Base-by-base conservation (phyloP, 2,888 invertebrate genomes). In the Pandemis heparana region DNA sequence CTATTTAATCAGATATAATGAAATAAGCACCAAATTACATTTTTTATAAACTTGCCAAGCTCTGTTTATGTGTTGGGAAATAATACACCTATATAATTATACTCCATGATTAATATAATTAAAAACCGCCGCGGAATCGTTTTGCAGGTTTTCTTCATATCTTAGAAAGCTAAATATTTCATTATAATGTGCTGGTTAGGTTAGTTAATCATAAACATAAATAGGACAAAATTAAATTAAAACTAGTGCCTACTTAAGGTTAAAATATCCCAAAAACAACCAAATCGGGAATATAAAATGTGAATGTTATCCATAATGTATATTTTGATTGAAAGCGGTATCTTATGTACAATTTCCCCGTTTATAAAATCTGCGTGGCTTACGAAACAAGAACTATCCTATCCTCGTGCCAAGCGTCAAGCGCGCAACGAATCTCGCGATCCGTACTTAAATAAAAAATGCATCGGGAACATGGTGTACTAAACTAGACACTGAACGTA, bases 11-110 rank as follows among this genome's bases (percentile, higher is more conserved):
- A 89, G 92, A 90, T 84, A 86, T 81, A 82, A 84, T 86, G 87
- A 87, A 90, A 91, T 88, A 94, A 94, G 94, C 94, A 94, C 94
- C 94, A 92, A 90, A 90, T 89, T 89, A 89, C 92, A 73, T 87
- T 59, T 60, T 60, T 91, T 90, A 92, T 89, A 87, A 85, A 76
- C 80, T 81, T 89, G 90, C 90, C 83, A 93, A 94, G 93, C 93
- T 93, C 92, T 88, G 86, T 88, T 87, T 87, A 87, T 84, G 85
- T 79, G 83, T 84, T 82, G 86, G 83, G 82, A 85, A 85, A 82
- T 83, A 83, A 85, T 84, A 74, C 70, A 70, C 62, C 66, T 76
- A 72, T 70, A 65, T 79, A 70, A 76, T 71, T 75, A 66, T 75
- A 76, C 69, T 66, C 68, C 75, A 77, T 76, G 76, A 76, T 75